These are phyloP conservation scores for Actinia equina DNA, from an alignment of 64 coral and sea anemone genomes.

Conservation along the genomic window DNA sequence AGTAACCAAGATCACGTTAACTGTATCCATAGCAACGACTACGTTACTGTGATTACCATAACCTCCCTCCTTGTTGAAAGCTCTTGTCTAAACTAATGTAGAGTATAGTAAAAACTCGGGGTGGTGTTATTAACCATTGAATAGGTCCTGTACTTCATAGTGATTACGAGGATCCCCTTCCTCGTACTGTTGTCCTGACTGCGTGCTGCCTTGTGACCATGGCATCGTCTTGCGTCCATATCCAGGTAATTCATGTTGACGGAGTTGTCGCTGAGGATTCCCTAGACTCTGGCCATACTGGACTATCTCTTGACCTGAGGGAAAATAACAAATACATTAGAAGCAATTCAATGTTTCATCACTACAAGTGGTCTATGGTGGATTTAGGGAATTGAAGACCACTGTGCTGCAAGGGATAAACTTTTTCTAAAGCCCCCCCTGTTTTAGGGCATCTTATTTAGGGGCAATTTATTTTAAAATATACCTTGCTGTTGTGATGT, in stretches of 20 bases:
- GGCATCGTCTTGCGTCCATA: slow-evolving; percentile 39
- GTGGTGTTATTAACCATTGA: slow-evolving; percentile 29
- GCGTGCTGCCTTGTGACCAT: slow-evolving; percentile 40
- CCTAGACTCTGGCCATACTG: slow-evolving; percentile 53
- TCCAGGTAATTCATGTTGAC: slow-evolving; percentile 4
- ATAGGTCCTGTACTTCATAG: slow-evolving; percentile 47
- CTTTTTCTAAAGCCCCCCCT: no score
- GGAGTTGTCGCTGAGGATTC: neutral
- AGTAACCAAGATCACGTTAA: neutral
- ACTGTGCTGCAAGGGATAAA: no score
- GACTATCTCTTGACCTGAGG: slow-evolving; percentile 38
- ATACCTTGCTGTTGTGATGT: slow-evolving; percentile 18
- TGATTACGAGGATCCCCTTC: slow-evolving; percentile 16
- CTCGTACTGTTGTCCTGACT: slow-evolving; percentile 32
- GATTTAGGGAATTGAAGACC: no score
- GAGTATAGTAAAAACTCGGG: neutral
- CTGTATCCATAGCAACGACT: neutral
- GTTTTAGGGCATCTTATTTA: no score
- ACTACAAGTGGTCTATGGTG: no score
- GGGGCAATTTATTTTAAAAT: neutral
- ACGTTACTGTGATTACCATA: neutral
- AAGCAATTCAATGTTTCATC: neutral
- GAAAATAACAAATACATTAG: neutral
- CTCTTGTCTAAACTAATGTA: neutral
- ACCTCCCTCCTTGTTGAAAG: neutral